phyloP scores from a whole-genome alignment of 1,140 invertebrate species.

The Dufourea novaeangliae region DNA sequence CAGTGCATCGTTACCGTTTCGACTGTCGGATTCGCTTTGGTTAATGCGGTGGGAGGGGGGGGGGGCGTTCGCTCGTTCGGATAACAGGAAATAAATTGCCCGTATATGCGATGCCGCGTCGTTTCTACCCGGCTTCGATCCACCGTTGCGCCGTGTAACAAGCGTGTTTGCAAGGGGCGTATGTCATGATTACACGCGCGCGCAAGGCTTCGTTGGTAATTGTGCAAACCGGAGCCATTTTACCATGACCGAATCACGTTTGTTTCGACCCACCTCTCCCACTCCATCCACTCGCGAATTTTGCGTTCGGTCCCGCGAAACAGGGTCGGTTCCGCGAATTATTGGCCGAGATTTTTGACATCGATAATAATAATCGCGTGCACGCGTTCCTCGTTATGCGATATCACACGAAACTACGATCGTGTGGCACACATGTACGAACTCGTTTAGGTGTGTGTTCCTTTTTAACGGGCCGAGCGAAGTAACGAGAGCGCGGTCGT shows the following conservation, averaged over 20 bases:
- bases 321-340: constrained; percentile 2
- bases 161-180: constrained; percentile 43
- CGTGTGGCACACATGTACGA: no score
- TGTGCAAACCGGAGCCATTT: constrained; percentile 26
- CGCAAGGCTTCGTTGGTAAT: constrained; percentile 31
- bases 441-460: no score
- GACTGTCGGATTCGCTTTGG: constrained; percentile 31
- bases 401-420: not conserved
- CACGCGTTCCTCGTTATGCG: constrained; percentile 1
- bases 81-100: constrained; percentile 46
- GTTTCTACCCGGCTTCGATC: constrained; percentile 11
- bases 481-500: no score
- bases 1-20: constrained; percentile 21
- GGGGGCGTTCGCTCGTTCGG: constrained; percentile 25
- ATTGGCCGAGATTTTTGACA: constrained; percentile 27
- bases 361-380: constrained; percentile 35
- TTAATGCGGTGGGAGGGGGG: no score
- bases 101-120: not conserved
- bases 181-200: constrained; percentile 45
- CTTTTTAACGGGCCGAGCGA: no score
- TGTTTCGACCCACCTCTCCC: not conserved
- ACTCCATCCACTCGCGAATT: constrained; percentile 5
- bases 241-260: not conserved
- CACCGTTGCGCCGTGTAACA: constrained; percentile 26
- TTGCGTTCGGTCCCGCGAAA: not conserved